Evolutionary conservation across 2,797 vertebrate genomes (phyloP), one percentile per base, ranked within the genome.

Genomic region (Oreonectes daqikongensis): DNA sequence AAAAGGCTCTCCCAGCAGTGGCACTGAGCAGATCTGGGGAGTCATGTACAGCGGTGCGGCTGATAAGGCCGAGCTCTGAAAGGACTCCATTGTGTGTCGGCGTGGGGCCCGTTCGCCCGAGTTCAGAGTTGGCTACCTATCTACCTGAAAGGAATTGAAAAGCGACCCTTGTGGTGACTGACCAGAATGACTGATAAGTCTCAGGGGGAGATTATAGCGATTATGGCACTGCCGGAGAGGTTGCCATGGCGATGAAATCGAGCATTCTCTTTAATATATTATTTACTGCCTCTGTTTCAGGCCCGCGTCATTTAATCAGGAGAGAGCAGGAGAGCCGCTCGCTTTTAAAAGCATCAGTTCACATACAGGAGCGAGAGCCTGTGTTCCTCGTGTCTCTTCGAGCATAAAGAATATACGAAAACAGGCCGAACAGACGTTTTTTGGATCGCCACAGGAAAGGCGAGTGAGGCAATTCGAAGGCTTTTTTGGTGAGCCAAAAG

Each of bases 221-320:
- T 94, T 92, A 94, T 88, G 91, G 91, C 86, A 92, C 85, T 88
- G 88, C 89, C 90, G 89, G 87, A 90, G 84, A 77, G 75, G 95
- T 96, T 95, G 93, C 94, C 91, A 93, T 95, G 93, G 93, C 89
- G 90, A 96, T 94, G 87, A 86, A 89, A 93, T 89, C 84, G 90
- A 88, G 90, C 89, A 92, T 94, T 93, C 90, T 89, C 90, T 94
- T 91, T 92, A 86, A 92, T 94, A 92, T 94, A 92, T 93, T 92
- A 94, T 94, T 92, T 93, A 93, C 89, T 86, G 87, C 90, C 90
- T 91, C 87, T 90, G 87, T 92, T 91, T 86, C 88, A 91, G 81
- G 65, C 86, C 90, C 90, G 87, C 88, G 86, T 91, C 87, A 90
- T 93, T 94, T 94, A 94, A 94, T 95, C 95, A 94, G 57, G 59